phyloP scores from a whole-genome alignment of 2,797 vertebrate species.

The Muscicapa striata region DNA sequence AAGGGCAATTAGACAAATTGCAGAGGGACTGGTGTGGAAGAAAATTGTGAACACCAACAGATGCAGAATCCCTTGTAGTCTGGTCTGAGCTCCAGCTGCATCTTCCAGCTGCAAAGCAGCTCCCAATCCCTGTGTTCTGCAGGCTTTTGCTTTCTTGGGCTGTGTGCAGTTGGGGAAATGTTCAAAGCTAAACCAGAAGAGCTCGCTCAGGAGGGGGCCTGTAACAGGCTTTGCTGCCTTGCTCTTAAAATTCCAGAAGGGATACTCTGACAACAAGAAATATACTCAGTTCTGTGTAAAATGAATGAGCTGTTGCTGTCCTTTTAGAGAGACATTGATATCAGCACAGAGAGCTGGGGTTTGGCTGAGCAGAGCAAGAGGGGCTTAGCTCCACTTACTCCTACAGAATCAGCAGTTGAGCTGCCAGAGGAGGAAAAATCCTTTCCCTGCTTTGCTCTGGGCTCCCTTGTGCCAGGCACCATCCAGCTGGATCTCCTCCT shows the following conservation, averaged over 20 bases:
- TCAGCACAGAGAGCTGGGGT: background rate
- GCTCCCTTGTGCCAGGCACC: background rate
- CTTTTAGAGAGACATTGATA: background rate
- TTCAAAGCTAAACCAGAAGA: background rate
- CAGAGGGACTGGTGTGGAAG: background rate
- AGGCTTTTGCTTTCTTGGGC: background rate
- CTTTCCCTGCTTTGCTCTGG: background rate
- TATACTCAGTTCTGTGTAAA: conserved; percentile 18
- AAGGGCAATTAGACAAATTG: background rate
- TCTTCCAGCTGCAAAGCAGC: background rate
- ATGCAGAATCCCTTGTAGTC: background rate
- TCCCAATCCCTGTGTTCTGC: background rate
- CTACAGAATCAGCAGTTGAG: background rate
- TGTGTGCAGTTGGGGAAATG: background rate
- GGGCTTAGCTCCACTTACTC: background rate
- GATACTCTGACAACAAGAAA: background rate
- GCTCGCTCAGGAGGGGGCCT: background rate
- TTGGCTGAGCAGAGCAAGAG: background rate
- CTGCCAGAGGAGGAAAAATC: background rate
- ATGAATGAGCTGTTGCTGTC: background rate
- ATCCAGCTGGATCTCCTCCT: background rate
- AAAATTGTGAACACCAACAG: background rate
- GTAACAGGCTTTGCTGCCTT: background rate
- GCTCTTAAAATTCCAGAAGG: conserved; percentile 24
- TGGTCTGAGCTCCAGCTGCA: background rate